Evolutionary conservation across 2,113 vertebrate genomes (phyloP).

Genomic region (Mus spicilegus): DNA sequence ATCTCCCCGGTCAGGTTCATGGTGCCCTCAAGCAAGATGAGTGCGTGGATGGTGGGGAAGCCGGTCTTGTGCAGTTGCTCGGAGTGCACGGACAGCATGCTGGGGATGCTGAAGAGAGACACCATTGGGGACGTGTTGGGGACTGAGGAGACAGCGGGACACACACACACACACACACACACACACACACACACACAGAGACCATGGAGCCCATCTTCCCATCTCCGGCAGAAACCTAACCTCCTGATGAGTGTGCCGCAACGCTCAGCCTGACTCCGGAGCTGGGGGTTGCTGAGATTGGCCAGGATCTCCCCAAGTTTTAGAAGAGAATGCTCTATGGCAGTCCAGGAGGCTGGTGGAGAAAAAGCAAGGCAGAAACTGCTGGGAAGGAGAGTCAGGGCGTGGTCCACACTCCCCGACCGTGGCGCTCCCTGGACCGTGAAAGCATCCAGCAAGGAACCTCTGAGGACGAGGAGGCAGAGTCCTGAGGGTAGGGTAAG

Average conservation of each 20-base stretch:
- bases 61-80: conserved; percentile 91
- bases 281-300: conserved; percentile 87
- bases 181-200: too few species aligned
- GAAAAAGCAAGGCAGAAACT: conserved; percentile 11
- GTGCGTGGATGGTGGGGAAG: conserved; percentile 95
- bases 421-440: not conserved
- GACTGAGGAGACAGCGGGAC: conserved; percentile 80
- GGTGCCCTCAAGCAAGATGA: conserved; percentile 97
- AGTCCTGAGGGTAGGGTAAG: conserved; percentile 6
- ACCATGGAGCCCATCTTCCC: not conserved
- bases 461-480: conserved; percentile 2
- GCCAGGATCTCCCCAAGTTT: conserved; percentile 91
- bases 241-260: conserved; percentile 93
- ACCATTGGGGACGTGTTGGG: not conserved
- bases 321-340: conserved; percentile 92
- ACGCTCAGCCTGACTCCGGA: conserved; percentile 92
- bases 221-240: conserved; percentile 78
- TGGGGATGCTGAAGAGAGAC: conserved; percentile 90
- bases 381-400: not conserved
- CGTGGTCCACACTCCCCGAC: not conserved
- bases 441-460: not conserved
- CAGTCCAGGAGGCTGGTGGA: conserved; percentile 91
- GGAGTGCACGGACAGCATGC: conserved; percentile 91
- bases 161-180: too few species aligned
- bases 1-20: conserved; percentile 98